Base-by-base conservation (phyloP, 2,888 invertebrate genomes). In the Clistopyga incitator region DNA sequence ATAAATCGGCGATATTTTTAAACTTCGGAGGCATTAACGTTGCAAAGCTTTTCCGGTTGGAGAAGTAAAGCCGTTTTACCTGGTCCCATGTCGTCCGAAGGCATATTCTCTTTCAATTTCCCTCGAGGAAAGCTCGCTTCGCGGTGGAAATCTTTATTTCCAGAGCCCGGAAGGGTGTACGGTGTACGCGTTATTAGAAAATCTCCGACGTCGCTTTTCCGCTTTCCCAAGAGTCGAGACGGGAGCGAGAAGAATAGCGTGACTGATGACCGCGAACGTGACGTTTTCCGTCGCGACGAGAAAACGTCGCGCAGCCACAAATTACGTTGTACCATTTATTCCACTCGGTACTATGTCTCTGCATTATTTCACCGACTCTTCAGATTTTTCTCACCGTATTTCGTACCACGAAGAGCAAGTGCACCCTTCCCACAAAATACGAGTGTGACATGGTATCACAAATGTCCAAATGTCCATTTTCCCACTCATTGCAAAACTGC, bases 41-140 rank as follows among this genome's bases (percentile, higher is more conserved):
- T 64, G 52, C 38, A 29, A 75, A 75, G 11, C 34, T 65, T 65
- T 54, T 54, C 52, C 52, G 23, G 50, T 54, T 42, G 54, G 65
- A 67, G 25, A 67, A 65, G 52, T 67, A 52, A 76, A 76, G 52
- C 65, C 52, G 42, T 68, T 68, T 50, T 50, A 34, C 50, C 50
- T 68, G 1, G 34, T 68, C 34, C 18, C 50, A 52, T 18, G 11
- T 52, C 29, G 29, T 15, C 34, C 29, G 18, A 68, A 50, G 52
- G 34, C 34, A n/a, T 34, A 61, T 61, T 34, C 34, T 23, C 50
- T 50, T 68, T 68, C 52, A 70, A 70, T 70, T 64, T 64, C 64
- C 64, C 64, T 38, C 4, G 64, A 77, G 68, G 68, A 77, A 68
- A 59, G 70, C 59, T 47, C 47, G 47, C 68, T 77, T 34, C 59